Evolutionary conservation across 2,113 vertebrate genomes (phyloP).

Genomic region (Erpornis zantholeuca): DNA sequence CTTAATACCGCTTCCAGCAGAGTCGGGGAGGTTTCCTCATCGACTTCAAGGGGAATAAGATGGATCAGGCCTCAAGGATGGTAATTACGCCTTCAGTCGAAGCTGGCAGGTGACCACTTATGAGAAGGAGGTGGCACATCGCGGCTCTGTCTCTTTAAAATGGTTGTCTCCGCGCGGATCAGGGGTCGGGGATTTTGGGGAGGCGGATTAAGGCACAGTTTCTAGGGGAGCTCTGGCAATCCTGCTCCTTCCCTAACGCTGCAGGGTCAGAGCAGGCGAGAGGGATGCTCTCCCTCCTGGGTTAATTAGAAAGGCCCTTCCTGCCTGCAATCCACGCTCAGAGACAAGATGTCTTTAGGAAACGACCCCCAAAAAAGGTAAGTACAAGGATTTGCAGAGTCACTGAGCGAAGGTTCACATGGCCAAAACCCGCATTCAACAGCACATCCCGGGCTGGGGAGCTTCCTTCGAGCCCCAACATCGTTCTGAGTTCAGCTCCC

Average conservation of each 20-base stretch:
- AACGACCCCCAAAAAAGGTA: neutral
- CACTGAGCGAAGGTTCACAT: neutral
- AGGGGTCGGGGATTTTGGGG: constrained; percentile 38
- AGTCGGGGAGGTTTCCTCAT: constrained; percentile 29
- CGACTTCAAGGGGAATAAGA: constrained; percentile 29
- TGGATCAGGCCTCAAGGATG: constrained; percentile 53
- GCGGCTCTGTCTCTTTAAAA: constrained; percentile 52
- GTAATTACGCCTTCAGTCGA: neutral
- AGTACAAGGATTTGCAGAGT: neutral
- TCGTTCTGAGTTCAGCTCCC: neutral
- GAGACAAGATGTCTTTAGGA: neutral
- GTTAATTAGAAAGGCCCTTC: constrained; percentile 63
- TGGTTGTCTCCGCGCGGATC: neutral
- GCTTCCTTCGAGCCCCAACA: neutral
- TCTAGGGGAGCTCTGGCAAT: constrained; percentile 31
- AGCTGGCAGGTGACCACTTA: constrained; percentile 23
- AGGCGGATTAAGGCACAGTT: constrained; percentile 38
- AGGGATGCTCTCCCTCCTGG: constrained; percentile 57
- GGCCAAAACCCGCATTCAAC: neutral
- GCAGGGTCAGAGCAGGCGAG: neutral
- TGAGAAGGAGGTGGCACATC: constrained; percentile 31
- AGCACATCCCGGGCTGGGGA: neutral
- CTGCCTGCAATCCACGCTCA: constrained; percentile 8
- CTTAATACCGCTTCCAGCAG: constrained; percentile 16
- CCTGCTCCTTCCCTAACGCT: constrained; percentile 37